These are phyloP conservation scores for Camponotus pennsylvanicus DNA, from an alignment of 1,140 invertebrate genomes.

Conservation along the genomic window DNA sequence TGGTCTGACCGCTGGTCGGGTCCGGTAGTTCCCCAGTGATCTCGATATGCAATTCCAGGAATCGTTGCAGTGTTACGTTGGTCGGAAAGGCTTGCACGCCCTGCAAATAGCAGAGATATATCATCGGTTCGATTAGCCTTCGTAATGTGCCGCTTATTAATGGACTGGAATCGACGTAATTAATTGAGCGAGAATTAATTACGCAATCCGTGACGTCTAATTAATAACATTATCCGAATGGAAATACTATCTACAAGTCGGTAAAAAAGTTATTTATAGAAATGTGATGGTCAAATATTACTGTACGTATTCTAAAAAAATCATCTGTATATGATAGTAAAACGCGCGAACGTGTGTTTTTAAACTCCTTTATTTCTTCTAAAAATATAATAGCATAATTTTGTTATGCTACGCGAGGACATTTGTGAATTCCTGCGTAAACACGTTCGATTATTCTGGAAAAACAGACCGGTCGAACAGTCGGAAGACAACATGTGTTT, in stretches of 20 bases:
- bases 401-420: not conserved
- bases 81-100: constrained; percentile 98
- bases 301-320: not conserved
- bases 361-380: not conserved
- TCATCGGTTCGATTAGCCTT: constrained; percentile 23
- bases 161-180: constrained; percentile 21
- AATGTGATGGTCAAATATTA: not conserved
- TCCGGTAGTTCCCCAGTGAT: constrained; percentile 96
- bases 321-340: not conserved
- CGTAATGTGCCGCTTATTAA: constrained; percentile 36
- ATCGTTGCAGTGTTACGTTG: constrained; percentile 97
- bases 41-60: constrained; percentile 97
- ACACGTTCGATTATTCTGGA: not conserved
- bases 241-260: not conserved
- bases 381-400: not conserved
- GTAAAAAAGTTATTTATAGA: not conserved
- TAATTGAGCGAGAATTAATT: constrained; percentile 32
- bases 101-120: constrained; percentile 70
- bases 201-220: not conserved
- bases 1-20: constrained; percentile 94
- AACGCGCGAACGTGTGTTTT: not conserved
- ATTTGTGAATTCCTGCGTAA: constrained; percentile 27
- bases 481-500: constrained; percentile 13
- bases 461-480: constrained; percentile 10
- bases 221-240: not conserved